Evolutionary conservation across 2,113 vertebrate species (phyloP), one percentile per base, ranked within the genome.

Genomic region (Myodes glareolus): DNA sequence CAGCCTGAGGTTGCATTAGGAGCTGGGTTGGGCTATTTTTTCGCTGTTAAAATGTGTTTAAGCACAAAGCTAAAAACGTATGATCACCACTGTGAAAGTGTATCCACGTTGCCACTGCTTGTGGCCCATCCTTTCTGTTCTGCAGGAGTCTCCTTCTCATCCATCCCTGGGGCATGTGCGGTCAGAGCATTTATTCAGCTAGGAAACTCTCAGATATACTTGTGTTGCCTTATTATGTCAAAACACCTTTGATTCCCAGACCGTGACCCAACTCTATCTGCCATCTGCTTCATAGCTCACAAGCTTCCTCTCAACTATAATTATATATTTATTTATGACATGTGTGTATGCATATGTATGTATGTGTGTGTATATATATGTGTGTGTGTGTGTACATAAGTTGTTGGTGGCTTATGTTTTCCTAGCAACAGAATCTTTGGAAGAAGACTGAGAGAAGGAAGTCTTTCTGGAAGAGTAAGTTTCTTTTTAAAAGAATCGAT

Each of bases 401-500:
- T 98, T 97, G 94, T 97, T 97, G 88, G 88, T 96, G 96, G 94
- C 96, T 96, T 95, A 91, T 97, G 96, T 98, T 98, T 98, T 97
- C 95, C 94, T 97, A 98, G 97, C 95, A 98, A 97, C 96, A 97
- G 81, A 96, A 97, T 97, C 80, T 97, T 97, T 97, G 95, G 94
- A 88, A 95, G 84, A 96, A 97, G 76, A n/a, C 85, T 86, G 90
- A 97, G 94, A 96, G 96, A 98, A 98, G 93, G 67, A 76, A 95
- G 50, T 61, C 67, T 92, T 92, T 94, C 50, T 39, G 76, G 47
- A 93, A 77, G 45, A 55, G 36, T 67, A 75, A 25, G 45, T 96
- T 89, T 75, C 39, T 77, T 65, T 95, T 61, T 14, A 13, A 84
- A 61, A 82, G 75, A 47, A 88, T 70, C 10, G 36, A 70, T 61